These are phyloP conservation scores for Agriopis marginaria DNA, from an alignment of 2,888 invertebrate genomes.

Conservation along the genomic window DNA sequence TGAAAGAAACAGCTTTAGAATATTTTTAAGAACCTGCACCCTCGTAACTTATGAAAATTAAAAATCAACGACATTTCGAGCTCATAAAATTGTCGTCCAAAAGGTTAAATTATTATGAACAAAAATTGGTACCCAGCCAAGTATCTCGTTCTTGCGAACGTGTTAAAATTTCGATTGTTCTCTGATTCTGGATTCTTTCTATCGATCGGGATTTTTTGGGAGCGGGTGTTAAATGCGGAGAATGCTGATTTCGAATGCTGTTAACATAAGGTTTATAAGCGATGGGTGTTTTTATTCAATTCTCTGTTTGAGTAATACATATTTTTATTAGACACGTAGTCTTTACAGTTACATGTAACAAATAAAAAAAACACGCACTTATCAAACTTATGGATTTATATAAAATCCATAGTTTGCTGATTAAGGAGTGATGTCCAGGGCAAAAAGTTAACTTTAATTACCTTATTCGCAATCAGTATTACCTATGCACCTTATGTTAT, in stretches of 20 bases:
- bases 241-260: conserved; percentile 62
- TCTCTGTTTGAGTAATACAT: conserved; percentile 33
- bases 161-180: conserved; percentile 80
- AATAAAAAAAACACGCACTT: background rate
- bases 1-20: too few species aligned
- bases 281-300: conserved; percentile 46
- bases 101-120: conserved; percentile 41
- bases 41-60: conserved; percentile 31
- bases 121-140: conserved; percentile 41
- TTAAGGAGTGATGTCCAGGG: background rate
- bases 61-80: conserved; percentile 35
- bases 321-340: background rate
- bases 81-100: conserved; percentile 21
- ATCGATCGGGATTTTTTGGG: conserved; percentile 63
- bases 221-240: conserved; percentile 67
- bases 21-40: background rate
- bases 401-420: background rate
- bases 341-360: background rate
- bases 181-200: conserved; percentile 64
- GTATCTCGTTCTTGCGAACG: conserved; percentile 42
- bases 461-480: background rate
- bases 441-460: background rate
- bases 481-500: background rate
- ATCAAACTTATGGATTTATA: background rate
- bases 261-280: conserved; percentile 47